Base-by-base conservation (phyloP, 2,888 invertebrate species). In the Drosophila greeni region DNA sequence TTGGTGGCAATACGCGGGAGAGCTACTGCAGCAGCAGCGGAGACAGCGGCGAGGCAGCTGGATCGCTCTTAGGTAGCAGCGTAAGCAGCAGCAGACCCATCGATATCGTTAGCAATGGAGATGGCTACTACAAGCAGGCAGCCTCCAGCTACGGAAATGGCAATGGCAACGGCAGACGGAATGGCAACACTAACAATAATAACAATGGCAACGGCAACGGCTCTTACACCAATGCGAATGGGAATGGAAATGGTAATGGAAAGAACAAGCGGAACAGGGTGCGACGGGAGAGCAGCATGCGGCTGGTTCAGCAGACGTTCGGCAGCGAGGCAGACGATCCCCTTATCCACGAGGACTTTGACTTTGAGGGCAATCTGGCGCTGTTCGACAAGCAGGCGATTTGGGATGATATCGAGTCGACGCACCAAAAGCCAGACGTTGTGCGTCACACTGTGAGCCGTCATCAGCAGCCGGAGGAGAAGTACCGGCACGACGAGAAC, bases 341-440 rank as follows among this genome's bases (percentile, higher is more conserved):
- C 1, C 67, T 84, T 3, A 74, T 88, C 58, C 84, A 86, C 47
- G 87, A 94, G 86, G 97, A 97, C 82, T 97, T 97, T 90, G 97
- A 97, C 91, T 97, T 97, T 91, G 97, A 97, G 87, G 96, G 95
- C 72, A 97, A 97, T 90, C 90, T 97, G 57, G 96, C 96, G 23
- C 90, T 97, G 48, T 97, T 97, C 89, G 94, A 97, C 89, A 97
- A 97, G 89, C 90, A 92, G 89, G 94, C 94, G 24, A 91, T 95
- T 49, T 95, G 93, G 92, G 92, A 94, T 82, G 92, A 94, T 87
- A 92, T 95, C 48, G 92, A 93, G 84, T 88, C 90, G 80, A 78
- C 78, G 14, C 74, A 74, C 26, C 84, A 81, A 9, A 82, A 82
- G 18, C 70, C 77, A 2, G 72, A 84, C 77, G 89, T 92, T 31